Percentiles rank a stretch among this genome's conserved stretches.
Conservation (phyloP, 2,113 vertebrate genomes). For the Clarias magur region DNA sequence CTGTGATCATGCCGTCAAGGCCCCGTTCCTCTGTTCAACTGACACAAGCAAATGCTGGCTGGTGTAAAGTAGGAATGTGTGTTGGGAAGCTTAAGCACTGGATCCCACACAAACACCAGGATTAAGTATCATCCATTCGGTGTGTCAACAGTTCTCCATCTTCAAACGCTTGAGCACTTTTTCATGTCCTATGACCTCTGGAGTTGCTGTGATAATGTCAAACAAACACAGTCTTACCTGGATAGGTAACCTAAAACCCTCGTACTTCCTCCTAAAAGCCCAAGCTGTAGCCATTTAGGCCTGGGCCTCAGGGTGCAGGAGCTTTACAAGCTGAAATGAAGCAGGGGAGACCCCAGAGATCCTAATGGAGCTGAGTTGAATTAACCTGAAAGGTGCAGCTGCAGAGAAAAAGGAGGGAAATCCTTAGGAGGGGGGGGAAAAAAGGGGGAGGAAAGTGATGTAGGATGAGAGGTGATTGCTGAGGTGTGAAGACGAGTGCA, state of each 20-base stretch:
- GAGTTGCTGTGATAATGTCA: constrained; percentile 65
- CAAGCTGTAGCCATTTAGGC: constrained; percentile 49
- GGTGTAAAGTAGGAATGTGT: background rate
- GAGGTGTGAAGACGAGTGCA: constrained; percentile 69
- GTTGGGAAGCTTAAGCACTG: constrained; percentile 10
- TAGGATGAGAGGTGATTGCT: constrained; percentile 66
- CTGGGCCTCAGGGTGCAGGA: constrained; percentile 49
- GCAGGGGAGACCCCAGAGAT: constrained; percentile 15
- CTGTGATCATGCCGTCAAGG: background rate
- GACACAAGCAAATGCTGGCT: background rate
- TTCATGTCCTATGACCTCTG: constrained; percentile 66
- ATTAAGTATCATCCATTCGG: constrained; percentile 66
- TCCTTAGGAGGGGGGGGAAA: background rate
- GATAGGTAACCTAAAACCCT: constrained; percentile 72
- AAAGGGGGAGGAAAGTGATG: constrained; percentile 37
- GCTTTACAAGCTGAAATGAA: constrained; percentile 43
- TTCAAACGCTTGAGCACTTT: constrained; percentile 45
- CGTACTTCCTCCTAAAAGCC: constrained; percentile 65
- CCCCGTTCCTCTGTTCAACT: background rate
- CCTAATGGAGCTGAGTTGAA: constrained; percentile 58
- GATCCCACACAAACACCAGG: constrained; percentile 54
- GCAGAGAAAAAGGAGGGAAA: constrained; percentile 42
- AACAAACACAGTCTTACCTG: constrained; percentile 79
- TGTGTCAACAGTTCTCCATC: constrained; percentile 57
- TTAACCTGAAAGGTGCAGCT: constrained; percentile 55